Percentiles rank a stretch among this genome's conserved stretches.
Evolutionary conservation across 2,888 invertebrate genomes (phyloP).

Genomic region (Oxystoma pomonae): DNA sequence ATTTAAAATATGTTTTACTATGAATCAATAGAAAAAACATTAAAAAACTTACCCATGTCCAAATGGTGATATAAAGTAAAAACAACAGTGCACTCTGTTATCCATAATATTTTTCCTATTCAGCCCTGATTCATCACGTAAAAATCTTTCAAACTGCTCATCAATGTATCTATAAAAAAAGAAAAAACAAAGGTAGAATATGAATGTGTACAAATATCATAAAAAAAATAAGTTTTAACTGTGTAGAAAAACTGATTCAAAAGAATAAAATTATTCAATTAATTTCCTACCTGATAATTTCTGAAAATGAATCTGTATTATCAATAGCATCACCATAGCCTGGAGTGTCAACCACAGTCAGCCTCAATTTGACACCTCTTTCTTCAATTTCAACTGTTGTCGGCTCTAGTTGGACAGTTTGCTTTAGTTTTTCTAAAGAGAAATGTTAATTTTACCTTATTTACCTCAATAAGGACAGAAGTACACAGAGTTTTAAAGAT

Average conservation of each 20-base stretch:
- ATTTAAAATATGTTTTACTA: no score
- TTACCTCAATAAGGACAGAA: no score
- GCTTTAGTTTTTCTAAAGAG: slow-evolving; percentile 75
- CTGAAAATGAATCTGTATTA: slow-evolving; percentile 89
- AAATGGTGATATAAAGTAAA: slow-evolving; percentile 96
- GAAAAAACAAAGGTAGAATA: no score
- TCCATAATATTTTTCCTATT: slow-evolving; percentile 96
- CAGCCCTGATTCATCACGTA: slow-evolving; percentile 90
- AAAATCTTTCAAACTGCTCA: slow-evolving; percentile 90
- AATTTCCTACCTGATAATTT: slow-evolving; percentile 68
- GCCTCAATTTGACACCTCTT: slow-evolving; percentile 84
- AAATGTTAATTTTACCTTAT: neutral
- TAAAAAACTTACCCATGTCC: slow-evolving; percentile 94
- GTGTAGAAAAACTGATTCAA: neutral
- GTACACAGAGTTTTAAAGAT: no score
- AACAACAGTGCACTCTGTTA: slow-evolving; percentile 95
- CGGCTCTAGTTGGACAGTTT: slow-evolving; percentile 90
- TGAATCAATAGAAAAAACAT: no score
- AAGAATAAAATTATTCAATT: neutral
- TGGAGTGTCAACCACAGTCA: slow-evolving; percentile 94
- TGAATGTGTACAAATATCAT: no score
- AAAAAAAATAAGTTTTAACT: no score
- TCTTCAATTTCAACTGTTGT: slow-evolving; percentile 97
- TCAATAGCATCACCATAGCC: slow-evolving; percentile 95
- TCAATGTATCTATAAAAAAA: slow-evolving; percentile 68